These are phyloP conservation scores for Lochmaea capreae DNA, from an alignment of 2,888 invertebrate species.

Conservation along the genomic window DNA sequence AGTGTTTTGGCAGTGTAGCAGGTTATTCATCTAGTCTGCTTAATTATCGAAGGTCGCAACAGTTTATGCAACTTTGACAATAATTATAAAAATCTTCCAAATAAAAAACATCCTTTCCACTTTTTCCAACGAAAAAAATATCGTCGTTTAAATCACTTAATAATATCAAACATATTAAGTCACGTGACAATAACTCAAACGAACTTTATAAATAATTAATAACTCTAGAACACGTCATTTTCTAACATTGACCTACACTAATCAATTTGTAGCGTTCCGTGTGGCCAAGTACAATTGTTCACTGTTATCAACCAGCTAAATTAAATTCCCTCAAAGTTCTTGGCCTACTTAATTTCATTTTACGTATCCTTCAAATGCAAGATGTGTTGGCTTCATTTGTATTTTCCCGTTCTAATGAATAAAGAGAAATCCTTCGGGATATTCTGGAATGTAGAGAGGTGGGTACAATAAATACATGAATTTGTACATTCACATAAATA, in stretches of 20 bases:
- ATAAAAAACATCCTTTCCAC: too few species aligned
- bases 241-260: constrained; percentile 6
- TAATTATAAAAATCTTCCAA: too few species aligned
- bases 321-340: background rate
- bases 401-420: background rate
- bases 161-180: too few species aligned
- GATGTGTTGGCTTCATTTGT: background rate
- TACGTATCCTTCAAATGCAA: background rate
- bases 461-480: too few species aligned
- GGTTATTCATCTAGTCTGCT: too few species aligned
- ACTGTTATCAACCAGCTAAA: background rate
- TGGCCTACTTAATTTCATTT: background rate
- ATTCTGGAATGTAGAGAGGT: background rate
- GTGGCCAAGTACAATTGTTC: background rate
- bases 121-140: too few species aligned
- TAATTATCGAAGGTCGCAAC: too few species aligned
- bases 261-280: background rate
- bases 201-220: background rate
- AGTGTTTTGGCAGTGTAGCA: too few species aligned
- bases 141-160: too few species aligned
- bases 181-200: too few species aligned
- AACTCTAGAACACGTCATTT: background rate
- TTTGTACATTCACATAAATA: too few species aligned
- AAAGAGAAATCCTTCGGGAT: background rate
- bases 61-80: too few species aligned